Conservation (phyloP, 64 coral and sea anemone genomes). For the Dendronephthya gigantea region DNA sequence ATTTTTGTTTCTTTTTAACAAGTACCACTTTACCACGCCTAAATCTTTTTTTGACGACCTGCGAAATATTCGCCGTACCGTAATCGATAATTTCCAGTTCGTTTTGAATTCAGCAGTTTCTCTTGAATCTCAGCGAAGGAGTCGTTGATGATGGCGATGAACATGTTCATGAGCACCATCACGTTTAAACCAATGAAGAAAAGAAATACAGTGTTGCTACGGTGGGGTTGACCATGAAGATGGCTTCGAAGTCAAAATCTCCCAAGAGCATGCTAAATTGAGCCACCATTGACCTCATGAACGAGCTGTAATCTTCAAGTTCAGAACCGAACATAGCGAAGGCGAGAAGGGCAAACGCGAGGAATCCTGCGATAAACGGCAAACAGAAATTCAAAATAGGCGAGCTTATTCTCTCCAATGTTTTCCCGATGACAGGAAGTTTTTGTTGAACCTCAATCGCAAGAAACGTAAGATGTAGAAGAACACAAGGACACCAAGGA, state of each 20-base stretch:
- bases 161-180: slow-evolving; percentile 93
- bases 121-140: slow-evolving; percentile 55
- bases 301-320: slow-evolving; percentile 33
- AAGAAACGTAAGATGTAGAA: slow-evolving; percentile 70
- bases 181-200: background rate
- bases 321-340: slow-evolving; percentile 42
- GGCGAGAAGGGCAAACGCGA: slow-evolving; percentile 41
- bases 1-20: background rate
- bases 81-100: slow-evolving; percentile 77
- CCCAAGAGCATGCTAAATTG: slow-evolving; percentile 67
- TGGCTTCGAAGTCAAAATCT: background rate
- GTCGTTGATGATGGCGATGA: slow-evolving; percentile 93
- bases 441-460: slow-evolving; percentile 74
- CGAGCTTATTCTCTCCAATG: slow-evolving; percentile 41
- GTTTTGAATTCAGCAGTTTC: slow-evolving; percentile 38
- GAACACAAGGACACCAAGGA: slow-evolving; percentile 72
- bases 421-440: slow-evolving; percentile 45
- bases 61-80: background rate
- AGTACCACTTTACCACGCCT: background rate
- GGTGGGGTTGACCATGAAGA: slow-evolving; percentile 31
- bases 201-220: slow-evolving; percentile 78
- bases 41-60: background rate
- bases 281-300: slow-evolving; percentile 34
- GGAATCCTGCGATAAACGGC: slow-evolving; percentile 44
- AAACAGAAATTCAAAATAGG: slow-evolving; percentile 48